Conservation (phyloP, 2,113 vertebrate genomes). For the Trachemys scripta region DNA sequence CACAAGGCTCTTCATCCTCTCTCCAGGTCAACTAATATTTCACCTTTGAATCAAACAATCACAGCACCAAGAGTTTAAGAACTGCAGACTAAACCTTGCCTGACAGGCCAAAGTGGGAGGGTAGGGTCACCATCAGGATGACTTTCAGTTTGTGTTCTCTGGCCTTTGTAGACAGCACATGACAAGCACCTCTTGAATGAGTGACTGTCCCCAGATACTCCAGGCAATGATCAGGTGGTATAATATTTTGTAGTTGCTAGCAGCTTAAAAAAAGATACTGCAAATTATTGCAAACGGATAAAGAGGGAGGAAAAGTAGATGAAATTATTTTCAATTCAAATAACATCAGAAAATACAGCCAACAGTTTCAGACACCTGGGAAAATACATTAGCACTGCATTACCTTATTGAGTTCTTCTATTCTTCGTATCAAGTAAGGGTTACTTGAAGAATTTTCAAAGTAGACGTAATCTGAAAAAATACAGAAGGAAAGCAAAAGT, state of each 20-base stretch:
- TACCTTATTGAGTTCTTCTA: conserved; percentile 99
- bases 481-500: neutral
- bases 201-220: conserved; percentile 6
- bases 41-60: neutral
- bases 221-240: neutral
- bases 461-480: conserved; percentile 95
- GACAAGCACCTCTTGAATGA: neutral
- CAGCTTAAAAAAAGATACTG: neutral
- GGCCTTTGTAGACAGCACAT: neutral
- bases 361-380: neutral
- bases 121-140: neutral
- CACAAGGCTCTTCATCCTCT: neutral
- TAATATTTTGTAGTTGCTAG: neutral
- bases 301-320: neutral
- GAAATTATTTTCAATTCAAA: neutral
- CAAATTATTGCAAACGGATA: neutral
- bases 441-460: conserved; percentile 99
- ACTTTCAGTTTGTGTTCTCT: neutral
- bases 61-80: neutral
- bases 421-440: conserved; percentile 97
- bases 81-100: neutral
- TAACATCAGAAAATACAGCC: neutral
- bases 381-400: neutral
- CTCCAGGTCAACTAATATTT: neutral
- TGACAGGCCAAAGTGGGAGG: neutral